A percentile compares a stretch with the other conserved stretches of the same genome.
These are phyloP conservation scores for Cyclopterus lumpus DNA, from an alignment of 2,797 vertebrate species.

Conservation along the genomic window DNA sequence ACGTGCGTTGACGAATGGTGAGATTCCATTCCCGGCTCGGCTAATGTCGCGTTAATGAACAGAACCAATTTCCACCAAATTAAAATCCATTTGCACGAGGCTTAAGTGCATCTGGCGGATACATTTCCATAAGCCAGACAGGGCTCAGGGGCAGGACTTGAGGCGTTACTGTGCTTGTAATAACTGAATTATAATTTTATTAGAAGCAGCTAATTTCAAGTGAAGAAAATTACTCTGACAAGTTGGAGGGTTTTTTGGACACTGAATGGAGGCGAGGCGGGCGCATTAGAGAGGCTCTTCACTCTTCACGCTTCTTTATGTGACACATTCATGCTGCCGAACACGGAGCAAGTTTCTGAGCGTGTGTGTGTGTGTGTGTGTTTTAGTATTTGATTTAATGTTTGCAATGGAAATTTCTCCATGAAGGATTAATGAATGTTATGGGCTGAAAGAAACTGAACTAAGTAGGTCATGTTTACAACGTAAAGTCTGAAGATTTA, in stretches of 20 bases:
- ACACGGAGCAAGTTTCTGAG: constrained; percentile 29
- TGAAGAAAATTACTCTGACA: constrained; percentile 70
- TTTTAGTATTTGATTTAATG: constrained; percentile 38
- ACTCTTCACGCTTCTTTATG: constrained; percentile 47
- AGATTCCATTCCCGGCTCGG: constrained; percentile 14
- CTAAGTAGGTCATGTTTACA: constrained; percentile 56
- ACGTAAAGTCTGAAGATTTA: constrained; percentile 18
- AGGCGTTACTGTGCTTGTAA: constrained; percentile 71
- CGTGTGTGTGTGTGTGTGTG: not conserved
- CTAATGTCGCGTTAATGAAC: constrained; percentile 59
- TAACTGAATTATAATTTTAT: constrained; percentile 79
- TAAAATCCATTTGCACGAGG: constrained; percentile 67
- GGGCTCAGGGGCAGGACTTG: constrained; percentile 66
- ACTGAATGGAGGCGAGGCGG: constrained; percentile 41
- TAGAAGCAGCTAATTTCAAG: constrained; percentile 75
- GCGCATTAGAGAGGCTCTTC: constrained; percentile 47
- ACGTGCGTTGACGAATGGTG: constrained; percentile 19
- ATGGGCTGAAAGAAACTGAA: constrained; percentile 21
- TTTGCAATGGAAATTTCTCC: constrained; percentile 25
- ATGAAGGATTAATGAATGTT: constrained; percentile 57
- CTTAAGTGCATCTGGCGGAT: constrained; percentile 66
- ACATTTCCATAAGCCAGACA: constrained; percentile 67
- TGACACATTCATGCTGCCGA: constrained; percentile 48
- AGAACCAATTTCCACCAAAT: constrained; percentile 64
- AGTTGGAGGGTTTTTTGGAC: constrained; percentile 49